These are phyloP conservation scores for Anniella stebbinsi DNA, from an alignment of 2,797 vertebrate genomes.

Conservation along the genomic window DNA sequence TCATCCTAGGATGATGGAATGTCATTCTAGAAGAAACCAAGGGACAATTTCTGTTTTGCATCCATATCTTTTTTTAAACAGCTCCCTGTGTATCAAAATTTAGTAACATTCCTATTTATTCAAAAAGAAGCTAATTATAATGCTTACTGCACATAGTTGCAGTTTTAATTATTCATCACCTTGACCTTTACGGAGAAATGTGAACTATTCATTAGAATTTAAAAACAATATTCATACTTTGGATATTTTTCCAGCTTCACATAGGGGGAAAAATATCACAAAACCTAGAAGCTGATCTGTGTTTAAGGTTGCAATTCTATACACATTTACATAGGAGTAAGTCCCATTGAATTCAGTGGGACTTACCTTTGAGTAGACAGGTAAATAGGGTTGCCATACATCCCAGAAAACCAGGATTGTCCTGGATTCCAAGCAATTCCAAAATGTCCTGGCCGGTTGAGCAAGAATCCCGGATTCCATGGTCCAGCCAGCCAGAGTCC, in stretches of 20 bases:
- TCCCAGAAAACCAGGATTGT: too few species aligned
- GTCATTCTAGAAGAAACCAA: slow-evolving; percentile 31
- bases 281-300: neutral
- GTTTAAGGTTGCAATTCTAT: neutral
- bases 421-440: too few species aligned
- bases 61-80: slow-evolving; percentile 8
- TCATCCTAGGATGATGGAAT: neutral
- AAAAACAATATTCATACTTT: neutral
- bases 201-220: slow-evolving; percentile 50
- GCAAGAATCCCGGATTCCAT: too few species aligned
- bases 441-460: too few species aligned
- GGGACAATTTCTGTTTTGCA: slow-evolving; percentile 23
- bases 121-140: slow-evolving; percentile 65
- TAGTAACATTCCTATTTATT: slow-evolving; percentile 61
- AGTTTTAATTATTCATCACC: slow-evolving; percentile 70
- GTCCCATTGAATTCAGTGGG: neutral
- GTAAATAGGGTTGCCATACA: too few species aligned
- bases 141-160: slow-evolving; percentile 43
- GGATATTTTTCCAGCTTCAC: neutral
- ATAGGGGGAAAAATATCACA: neutral
- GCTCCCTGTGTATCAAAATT: slow-evolving; percentile 37
- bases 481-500: too few species aligned
- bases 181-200: slow-evolving; percentile 68
- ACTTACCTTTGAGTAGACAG: neutral
- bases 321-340: neutral